Evolutionary conservation across 2,113 vertebrate genomes (phyloP).

Genomic region (Esox niger): DNA sequence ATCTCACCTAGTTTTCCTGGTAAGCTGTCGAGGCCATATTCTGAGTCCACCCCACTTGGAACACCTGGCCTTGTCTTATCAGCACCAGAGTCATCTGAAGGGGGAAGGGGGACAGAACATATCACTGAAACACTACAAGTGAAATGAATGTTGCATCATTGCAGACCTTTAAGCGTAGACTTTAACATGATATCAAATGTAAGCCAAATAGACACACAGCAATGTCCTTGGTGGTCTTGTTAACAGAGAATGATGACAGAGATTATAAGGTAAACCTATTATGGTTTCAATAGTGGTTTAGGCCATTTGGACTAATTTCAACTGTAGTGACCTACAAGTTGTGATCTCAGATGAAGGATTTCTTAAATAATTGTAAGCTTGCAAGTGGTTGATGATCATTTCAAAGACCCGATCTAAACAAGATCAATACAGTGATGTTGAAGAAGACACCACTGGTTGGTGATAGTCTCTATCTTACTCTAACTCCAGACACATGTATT

Average conservation of each 20-base stretch:
- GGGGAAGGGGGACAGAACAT: neutral
- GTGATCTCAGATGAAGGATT: neutral
- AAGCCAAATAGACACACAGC: neutral
- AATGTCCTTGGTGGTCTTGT: neutral
- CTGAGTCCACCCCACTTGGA: conserved; percentile 63
- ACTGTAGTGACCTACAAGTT: neutral
- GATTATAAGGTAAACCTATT: conserved; percentile 11
- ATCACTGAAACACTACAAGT: neutral
- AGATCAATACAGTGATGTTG: neutral
- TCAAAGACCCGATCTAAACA: neutral
- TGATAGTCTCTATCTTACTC: neutral
- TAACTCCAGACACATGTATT: too few species aligned
- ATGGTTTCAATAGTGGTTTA: neutral
- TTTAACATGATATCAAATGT: neutral
- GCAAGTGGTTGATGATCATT: too few species aligned
- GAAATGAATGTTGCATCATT: neutral
- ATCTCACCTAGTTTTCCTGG: conserved; percentile 86
- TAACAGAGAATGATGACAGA: neutral
- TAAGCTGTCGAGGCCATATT: conserved; percentile 68
- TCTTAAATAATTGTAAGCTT: neutral
- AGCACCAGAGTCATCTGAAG: conserved; percentile 80
- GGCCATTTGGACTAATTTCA: neutral
- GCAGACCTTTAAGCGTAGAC: neutral
- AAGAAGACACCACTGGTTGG: too few species aligned
- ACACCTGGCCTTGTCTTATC: conserved; percentile 70